Evolutionary conservation across 2,888 invertebrate species (phyloP).

Genomic region (Peribatodes rhomboidaria): DNA sequence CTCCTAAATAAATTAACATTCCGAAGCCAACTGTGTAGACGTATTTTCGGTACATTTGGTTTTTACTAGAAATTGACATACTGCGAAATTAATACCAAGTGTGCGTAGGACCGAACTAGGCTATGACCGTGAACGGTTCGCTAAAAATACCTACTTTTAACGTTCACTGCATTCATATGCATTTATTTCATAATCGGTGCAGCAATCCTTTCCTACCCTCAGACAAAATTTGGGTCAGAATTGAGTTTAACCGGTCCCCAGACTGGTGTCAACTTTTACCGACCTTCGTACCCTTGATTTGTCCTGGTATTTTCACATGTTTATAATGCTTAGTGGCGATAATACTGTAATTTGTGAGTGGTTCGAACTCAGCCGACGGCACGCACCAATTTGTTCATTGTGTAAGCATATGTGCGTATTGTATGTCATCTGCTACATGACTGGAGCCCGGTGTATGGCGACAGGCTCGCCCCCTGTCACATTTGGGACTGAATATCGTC

Average conservation of each 20-base stretch:
- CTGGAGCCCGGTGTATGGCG: too few species aligned
- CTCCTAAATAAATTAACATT: neutral
- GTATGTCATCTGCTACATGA: too few species aligned
- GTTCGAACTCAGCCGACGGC: too few species aligned
- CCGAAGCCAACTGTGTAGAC: neutral
- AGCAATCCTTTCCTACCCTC: constrained; percentile 38
- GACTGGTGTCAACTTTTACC: constrained; percentile 63
- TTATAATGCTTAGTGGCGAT: constrained; percentile 5
- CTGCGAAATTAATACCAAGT: neutral
- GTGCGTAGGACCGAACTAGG: constrained; percentile 11
- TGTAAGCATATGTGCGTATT: too few species aligned
- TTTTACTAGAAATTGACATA: neutral
- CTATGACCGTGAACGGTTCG: constrained; percentile 27
- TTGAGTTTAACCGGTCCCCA: constrained; percentile 48
- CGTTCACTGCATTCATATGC: constrained; percentile 41
- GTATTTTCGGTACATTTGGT: neutral
- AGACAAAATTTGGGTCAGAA: constrained; percentile 57
- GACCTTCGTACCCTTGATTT: constrained; percentile 60
- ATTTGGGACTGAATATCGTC: too few species aligned
- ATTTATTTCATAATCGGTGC: constrained; percentile 39
- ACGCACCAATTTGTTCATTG: too few species aligned
- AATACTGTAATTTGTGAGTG: constrained; percentile 13
- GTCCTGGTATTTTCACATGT: constrained; percentile 28
- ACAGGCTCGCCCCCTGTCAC: too few species aligned
- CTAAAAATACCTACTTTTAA: constrained; percentile 33